Evolutionary conservation across 1,140 invertebrate genomes (phyloP).

Genomic region (Atta texana): DNA sequence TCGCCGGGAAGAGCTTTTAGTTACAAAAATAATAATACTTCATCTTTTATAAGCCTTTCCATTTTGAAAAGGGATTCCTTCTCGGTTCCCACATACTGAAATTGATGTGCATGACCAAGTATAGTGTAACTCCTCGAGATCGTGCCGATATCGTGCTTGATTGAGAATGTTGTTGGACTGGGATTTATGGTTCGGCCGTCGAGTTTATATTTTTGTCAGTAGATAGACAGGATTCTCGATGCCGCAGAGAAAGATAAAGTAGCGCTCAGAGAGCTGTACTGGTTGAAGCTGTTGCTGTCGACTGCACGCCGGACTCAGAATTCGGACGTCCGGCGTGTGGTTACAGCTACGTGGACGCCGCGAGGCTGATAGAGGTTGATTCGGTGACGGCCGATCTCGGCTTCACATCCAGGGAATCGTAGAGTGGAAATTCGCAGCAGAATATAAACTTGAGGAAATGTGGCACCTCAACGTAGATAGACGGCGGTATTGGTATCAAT

Average conservation of each 20-base stretch:
- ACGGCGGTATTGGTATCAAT: slow-evolving; percentile 94
- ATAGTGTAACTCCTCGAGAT: neutral
- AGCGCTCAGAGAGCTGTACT: slow-evolving; percentile 68
- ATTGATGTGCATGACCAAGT: neutral
- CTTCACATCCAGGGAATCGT: slow-evolving; percentile 91
- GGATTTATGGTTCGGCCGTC: neutral
- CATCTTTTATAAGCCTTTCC: slow-evolving; percentile 25
- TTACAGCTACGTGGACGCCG: slow-evolving; percentile 92
- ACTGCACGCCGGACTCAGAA: slow-evolving; percentile 82
- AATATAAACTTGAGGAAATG: slow-evolving; percentile 92
- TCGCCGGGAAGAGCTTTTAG: slow-evolving; percentile 11
- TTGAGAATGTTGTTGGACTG: neutral
- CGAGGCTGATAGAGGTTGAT: slow-evolving; percentile 91
- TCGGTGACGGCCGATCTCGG: slow-evolving; percentile 90
- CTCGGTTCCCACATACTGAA: neutral
- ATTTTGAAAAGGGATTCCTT: neutral
- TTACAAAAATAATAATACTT: slow-evolving; percentile 58
- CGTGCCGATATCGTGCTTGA: neutral
- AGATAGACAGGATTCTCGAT: neutral
- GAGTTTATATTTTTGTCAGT: neutral
- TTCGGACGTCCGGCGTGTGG: slow-evolving; percentile 86
- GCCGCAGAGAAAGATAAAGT: neutral
- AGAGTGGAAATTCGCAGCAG: slow-evolving; percentile 95
- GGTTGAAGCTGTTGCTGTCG: slow-evolving; percentile 69
- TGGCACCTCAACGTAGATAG: slow-evolving; percentile 94